A percentile compares a stretch with the other conserved stretches of the same genome.
Conservation (phyloP, 2,113 vertebrate genomes). For the Tyto alba region DNA sequence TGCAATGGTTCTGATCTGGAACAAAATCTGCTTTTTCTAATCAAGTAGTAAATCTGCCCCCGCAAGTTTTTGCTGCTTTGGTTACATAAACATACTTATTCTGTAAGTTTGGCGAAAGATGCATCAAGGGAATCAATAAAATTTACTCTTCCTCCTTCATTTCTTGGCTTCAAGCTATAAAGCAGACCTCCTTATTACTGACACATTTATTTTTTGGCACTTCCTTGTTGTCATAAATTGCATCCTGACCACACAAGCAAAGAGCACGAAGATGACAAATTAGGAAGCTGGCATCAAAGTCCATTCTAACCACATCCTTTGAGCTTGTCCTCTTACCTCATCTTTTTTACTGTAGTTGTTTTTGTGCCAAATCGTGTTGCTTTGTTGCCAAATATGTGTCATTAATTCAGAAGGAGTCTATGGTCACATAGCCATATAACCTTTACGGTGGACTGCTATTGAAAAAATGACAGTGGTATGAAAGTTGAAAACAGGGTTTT, state of each 20-base stretch:
- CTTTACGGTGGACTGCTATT: not conserved
- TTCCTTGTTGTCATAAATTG: constrained; percentile 17
- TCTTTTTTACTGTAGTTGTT: constrained; percentile 5
- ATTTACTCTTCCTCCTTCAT: not conserved
- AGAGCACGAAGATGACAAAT: constrained; percentile 34
- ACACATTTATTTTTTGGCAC: constrained; percentile 37
- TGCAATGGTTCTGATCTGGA: not conserved
- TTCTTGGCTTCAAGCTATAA: not conserved
- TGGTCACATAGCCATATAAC: not conserved
- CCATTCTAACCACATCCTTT: not conserved
- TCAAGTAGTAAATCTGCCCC: not conserved
- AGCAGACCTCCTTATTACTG: constrained; percentile 20
- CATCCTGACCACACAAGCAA: not conserved
- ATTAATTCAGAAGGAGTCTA: not conserved
- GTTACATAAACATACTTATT: not conserved
- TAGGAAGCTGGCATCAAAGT: constrained; percentile 22
- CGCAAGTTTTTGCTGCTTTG: not conserved
- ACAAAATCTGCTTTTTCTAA: not conserved
- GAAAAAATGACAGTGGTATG: not conserved
- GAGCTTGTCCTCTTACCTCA: constrained; percentile 37
- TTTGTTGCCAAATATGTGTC: constrained; percentile 6
- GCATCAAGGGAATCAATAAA: not conserved
- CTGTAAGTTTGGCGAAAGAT: not conserved
- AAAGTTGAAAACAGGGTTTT: not conserved
- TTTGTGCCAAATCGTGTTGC: not conserved